Evolutionary conservation across 2,797 vertebrate species (phyloP), one percentile per base, ranked within the genome.

Genomic region (Pampus argenteus): DNA sequence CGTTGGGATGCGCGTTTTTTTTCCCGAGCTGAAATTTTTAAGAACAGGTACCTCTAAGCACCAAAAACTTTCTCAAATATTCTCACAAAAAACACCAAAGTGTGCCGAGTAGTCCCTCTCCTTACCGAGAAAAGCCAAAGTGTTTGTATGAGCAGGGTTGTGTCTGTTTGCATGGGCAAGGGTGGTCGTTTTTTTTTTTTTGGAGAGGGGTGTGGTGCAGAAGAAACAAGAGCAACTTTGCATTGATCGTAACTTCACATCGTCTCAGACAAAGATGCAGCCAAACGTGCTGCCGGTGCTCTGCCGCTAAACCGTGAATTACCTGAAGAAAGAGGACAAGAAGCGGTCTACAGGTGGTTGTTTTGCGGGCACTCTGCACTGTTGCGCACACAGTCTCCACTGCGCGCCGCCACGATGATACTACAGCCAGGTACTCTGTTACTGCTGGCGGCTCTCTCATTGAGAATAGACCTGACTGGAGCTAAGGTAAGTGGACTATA

Each of bases 241-340:
- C 88, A 85, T 87, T 74, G 90, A 89, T 80, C 87, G 72, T 58
- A 88, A 68, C 67, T 79, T 91, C 95, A 95, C 66, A 94, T 88
- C 92, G 89, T 84, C 65, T 85, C 71, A 84, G 89, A 91, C 89
- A 90, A 95, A 94, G 92, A 95, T 95, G 93, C 90, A 85, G 90
- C 85, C 80, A 50, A 89, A 86, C 86, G 86, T 76, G 73, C 66
- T 60, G 86, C 50, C 61, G 22, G 58, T 23, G 86, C 89, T 90
- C 88, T 52, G 77, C 63, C 42, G 52, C 88, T 89, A 80, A 88
- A 44, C 31, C 28, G 38, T 23, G 52, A 77, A 17, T 65, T 55
- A 66, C 42, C 57, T 9, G 76, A 76, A 83, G 71, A 66, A 22
- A 68, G 45, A 66, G 38, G 42, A 79, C 63, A 26, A 74, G 45